Evolutionary conservation across 2,113 vertebrate species (phyloP), one percentile per base, ranked within the genome.

Genomic region (Corythornis cristatus): DNA sequence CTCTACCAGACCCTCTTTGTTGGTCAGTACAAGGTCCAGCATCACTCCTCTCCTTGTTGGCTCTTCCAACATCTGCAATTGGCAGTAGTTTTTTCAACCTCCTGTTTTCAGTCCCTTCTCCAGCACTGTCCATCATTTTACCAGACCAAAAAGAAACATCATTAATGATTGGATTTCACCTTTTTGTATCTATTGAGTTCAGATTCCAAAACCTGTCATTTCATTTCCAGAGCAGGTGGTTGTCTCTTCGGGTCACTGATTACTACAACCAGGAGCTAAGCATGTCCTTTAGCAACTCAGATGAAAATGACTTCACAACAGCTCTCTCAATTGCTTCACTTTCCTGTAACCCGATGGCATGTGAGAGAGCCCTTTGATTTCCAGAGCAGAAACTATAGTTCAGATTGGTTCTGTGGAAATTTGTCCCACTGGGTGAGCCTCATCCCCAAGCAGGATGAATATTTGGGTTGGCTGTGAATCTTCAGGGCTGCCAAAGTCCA

Each of bases 171-270:
- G 12, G 20, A 35, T 23, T 58, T 92, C 84, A 93, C 48, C 25
- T 71, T 83, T 81, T 53, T 73, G 13, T 60, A 12, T 37, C 57
- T 62, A 12, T 50, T 75, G 62, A 90, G 35, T 33, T 88, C 88
- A 76, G 29, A 40, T 82, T 95, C 58, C 65, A 93, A 72, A 70
- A 17, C 21, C 18, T 71, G 21, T 21, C 72, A 28, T 50, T 72
- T 58, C 50, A 7, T 86, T 90, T 93, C 77, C 88, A 96, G 74
- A 86, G 72, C 68, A 50, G 61, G 45, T 61, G 87, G 51, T 86
- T 90, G 48, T 48, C 54, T 85, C 54, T 86, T 79, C 54, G 83
- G 74, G 26, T 60, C 28, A 61, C 77, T 12, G 14, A 53, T 57
- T 48, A 74, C 74, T 68, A 1, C 12, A 17, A 50, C 21, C 88